These are phyloP conservation scores for Hexactinellida sp. DNA, from an alignment of 37 sponge, comb jelly and placozoan species.

Conservation along the genomic window DNA sequence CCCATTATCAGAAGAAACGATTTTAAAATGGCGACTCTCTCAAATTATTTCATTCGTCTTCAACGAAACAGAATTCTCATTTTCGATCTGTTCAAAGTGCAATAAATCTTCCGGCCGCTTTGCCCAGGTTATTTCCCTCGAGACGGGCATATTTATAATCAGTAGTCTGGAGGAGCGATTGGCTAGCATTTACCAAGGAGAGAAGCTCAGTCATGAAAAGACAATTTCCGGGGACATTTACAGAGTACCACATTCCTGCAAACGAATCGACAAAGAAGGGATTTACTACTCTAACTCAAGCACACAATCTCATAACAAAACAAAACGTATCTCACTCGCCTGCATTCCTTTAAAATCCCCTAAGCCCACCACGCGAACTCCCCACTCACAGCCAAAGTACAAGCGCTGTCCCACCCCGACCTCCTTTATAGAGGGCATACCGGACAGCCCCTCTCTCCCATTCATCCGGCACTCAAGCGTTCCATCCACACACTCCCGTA, in stretches of 20 bases:
- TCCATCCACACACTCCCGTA: not conserved
- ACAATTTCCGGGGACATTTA: not conserved
- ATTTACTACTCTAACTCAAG: not conserved
- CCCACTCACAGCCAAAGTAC: not conserved
- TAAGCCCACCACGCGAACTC: not conserved
- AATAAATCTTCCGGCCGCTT: not conserved
- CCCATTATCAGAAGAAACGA: not conserved
- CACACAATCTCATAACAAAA: not conserved
- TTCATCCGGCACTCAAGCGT: not conserved
- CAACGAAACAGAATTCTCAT: slow-evolving; percentile 7
- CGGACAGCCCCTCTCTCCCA: not conserved
- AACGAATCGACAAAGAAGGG: not conserved
- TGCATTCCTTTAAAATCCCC: not conserved
- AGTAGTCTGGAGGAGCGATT: slow-evolving; percentile 6
- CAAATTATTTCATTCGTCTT: slow-evolving; percentile 10
- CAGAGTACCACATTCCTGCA: not conserved
- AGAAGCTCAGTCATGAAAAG: not conserved
- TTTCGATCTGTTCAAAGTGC: not conserved
- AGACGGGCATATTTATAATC: not conserved
- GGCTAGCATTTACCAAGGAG: not conserved
- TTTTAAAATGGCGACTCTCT: not conserved
- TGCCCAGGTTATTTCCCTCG: not conserved
- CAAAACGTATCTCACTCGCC: not conserved
- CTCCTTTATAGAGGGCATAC: not conserved
- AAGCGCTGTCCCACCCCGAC: slow-evolving; percentile 9